Base-by-base conservation (phyloP, 2,113 vertebrate genomes). In the Hyaena hyaena region DNA sequence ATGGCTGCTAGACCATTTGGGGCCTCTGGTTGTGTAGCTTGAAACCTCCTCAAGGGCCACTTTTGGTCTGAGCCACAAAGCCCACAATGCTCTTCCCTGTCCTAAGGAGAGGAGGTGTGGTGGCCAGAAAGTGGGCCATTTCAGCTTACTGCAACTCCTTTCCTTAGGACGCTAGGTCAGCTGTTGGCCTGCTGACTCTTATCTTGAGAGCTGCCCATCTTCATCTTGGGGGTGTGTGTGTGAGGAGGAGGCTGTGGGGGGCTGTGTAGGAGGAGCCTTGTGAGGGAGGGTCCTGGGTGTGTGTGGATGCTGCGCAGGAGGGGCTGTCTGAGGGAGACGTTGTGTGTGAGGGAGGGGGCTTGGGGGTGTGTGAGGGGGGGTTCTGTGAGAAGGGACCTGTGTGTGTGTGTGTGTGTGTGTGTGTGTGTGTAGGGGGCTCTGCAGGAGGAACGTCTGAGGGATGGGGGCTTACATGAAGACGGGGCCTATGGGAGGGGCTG, bases 81-180 rank as follows among this genome's bases (percentile, higher is more conserved):
- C 10, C 24, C 16, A 63, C 10, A 86, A 21, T 80, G 31, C 9
- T 45, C 63, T 83, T 92, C 28, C 45, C 33, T 39, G 43, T 10
- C 43, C 33, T 33, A 35, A 90, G 73, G 14, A n/a, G 45, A 90
- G 55, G 28, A 33, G 14, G 31, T 11, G 31, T 15, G 39, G 7
- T 17, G 31, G 39, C 7, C 7, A 61, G 15, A 48, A 35, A 48
- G 10, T 5, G 45, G 55, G 24, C 19, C 83, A 4, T 77, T 58
- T 45, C 71, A 61, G 3, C 11, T 26, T 31, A 19, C 7, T 9
- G 35, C 17, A 77, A 3, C 21, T 71, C 71, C 31, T 65, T 39
- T 85, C n/a, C 15, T 24, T 19, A 14, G 19, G 39, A 21, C 7
- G 28, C 4, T 10, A 5, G 4, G 43, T 77, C 16, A 0, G 0